phyloP scores from a whole-genome alignment of 2,113 vertebrate genomes.

The Propithecus coquereli region DNA sequence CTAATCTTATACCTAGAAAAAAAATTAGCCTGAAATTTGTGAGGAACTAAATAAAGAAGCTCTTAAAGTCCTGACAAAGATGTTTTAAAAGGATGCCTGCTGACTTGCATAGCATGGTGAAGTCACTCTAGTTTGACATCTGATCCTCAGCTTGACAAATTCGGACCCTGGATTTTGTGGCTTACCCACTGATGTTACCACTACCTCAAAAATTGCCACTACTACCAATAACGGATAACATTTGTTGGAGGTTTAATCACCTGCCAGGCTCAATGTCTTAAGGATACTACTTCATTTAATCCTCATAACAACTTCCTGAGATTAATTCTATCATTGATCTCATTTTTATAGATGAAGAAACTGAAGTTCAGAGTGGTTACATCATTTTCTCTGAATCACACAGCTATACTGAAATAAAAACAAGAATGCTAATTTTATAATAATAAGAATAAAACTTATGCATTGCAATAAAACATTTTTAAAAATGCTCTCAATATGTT shows the following conservation, averaged over 20 bases:
- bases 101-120: not conserved
- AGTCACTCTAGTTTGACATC: not conserved
- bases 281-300: not conserved
- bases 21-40: constrained; percentile 11
- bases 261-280: not conserved
- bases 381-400: not conserved
- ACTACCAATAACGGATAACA: not conserved
- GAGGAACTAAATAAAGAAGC: not conserved
- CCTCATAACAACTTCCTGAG: not conserved
- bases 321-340: not conserved
- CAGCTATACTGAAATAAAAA: not conserved
- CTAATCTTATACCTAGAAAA: not conserved
- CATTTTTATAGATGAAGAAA: not conserved
- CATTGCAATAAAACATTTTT: not conserved
- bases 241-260: not conserved
- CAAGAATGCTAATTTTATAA: not conserved
- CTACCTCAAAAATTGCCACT: not conserved
- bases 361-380: not conserved
- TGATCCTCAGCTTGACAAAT: not conserved
- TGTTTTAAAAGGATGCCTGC: not conserved
- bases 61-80: not conserved
- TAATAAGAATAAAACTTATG: not conserved
- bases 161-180: not conserved
- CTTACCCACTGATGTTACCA: not conserved
- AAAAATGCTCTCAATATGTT: not conserved